Conservation (phyloP, 2,888 invertebrate genomes). For the Cephonodes hylas region DNA sequence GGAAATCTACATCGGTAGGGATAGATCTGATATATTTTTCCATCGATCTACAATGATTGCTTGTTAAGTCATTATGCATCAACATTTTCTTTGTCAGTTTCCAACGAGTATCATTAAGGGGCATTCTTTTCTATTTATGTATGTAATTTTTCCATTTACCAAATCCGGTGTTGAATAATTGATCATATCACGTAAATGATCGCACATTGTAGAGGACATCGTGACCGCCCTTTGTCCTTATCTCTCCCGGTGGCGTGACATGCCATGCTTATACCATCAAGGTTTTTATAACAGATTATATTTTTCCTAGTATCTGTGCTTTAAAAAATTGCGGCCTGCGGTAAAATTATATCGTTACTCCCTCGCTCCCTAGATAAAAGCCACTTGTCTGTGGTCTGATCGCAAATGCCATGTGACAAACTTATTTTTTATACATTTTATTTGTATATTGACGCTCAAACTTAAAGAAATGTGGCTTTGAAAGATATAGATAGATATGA, state of each 20-base stretch:
- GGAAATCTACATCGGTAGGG: constrained; percentile 22
- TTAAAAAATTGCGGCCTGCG: no score
- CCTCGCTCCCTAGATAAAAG: no score
- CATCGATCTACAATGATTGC: constrained; percentile 35
- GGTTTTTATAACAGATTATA: background rate
- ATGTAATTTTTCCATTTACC: constrained; percentile 29
- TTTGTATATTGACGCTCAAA: no score
- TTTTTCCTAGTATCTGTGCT: background rate
- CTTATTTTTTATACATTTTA: no score
- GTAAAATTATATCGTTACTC: no score
- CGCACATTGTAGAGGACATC: background rate
- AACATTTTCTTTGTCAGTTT: constrained; percentile 30
- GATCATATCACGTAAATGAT: background rate
- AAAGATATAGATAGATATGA: no score
- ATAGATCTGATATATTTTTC: constrained; percentile 33
- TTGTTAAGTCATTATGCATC: constrained; percentile 28
- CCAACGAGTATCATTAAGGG: constrained; percentile 25
- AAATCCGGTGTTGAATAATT: constrained; percentile 30
- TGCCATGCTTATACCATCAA: background rate
- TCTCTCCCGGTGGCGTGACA: constrained; percentile 1
- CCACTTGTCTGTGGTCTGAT: no score
- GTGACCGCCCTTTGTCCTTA: background rate
- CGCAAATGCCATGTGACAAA: no score
- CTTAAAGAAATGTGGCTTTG: no score
- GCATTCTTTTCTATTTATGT: constrained; percentile 24